These are phyloP conservation scores for Watsonalla binaria DNA, from an alignment of 2,888 invertebrate species.

Conservation along the genomic window DNA sequence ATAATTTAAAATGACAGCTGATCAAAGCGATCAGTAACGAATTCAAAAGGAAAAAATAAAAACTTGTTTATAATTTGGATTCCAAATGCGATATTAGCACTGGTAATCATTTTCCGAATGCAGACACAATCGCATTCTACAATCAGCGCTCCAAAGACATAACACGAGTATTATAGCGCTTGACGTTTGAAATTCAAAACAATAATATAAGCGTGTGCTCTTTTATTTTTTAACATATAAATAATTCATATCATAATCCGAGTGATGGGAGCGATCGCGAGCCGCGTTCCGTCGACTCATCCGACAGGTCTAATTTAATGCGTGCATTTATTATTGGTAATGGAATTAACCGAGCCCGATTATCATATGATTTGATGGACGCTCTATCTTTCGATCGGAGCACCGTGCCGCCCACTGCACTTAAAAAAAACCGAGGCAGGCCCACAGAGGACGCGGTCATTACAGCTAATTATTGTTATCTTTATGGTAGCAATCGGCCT, in stretches of 20 bases:
- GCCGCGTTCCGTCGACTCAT: conserved; percentile 70
- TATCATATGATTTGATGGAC: conserved; percentile 78
- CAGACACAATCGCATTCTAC: conserved; percentile 46
- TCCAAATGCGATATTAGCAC: conserved; percentile 33
- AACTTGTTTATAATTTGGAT: conserved; percentile 2
- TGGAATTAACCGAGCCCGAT: conserved; percentile 77
- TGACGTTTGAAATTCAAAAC: conserved; percentile 66
- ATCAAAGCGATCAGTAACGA: background rate
- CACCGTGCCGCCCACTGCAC: conserved; percentile 64
- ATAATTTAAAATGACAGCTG: background rate
- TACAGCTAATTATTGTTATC: conserved; percentile 77
- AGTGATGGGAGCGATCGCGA: conserved; percentile 66
- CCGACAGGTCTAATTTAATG: conserved; percentile 76
- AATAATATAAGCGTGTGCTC: conserved; percentile 59
- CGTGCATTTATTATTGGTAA: conserved; percentile 78
- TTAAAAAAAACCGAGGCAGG: conserved; percentile 49
- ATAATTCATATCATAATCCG: conserved; percentile 78
- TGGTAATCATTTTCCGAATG: conserved; percentile 37
- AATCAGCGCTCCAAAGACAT: conserved; percentile 44
- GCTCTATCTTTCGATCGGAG: conserved; percentile 68
- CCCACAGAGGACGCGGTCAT: conserved; percentile 65
- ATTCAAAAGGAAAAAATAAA: background rate
- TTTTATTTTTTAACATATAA: conserved; percentile 67
- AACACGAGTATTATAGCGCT: conserved; percentile 30
- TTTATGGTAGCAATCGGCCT: conserved; percentile 72